Base-by-base conservation (phyloP, 2,888 invertebrate genomes). In the Nemurella pictetii region DNA sequence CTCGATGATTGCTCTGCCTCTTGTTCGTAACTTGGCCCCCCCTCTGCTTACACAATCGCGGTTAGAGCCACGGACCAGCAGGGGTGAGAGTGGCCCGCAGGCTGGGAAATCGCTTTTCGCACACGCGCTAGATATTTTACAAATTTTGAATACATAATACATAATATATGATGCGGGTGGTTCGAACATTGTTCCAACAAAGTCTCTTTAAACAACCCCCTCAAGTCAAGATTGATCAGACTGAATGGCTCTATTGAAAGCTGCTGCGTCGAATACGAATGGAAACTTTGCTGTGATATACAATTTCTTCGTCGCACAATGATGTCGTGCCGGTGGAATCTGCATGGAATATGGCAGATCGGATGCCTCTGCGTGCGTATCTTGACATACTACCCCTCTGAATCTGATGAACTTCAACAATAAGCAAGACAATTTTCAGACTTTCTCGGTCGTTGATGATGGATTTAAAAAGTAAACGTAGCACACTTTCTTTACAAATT, bases 141-240 rank as follows among this genome's bases (percentile, higher is more conserved):
- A 81, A 30, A 81, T 35, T 78, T 30, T 81, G 80, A 81, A 81
- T 81, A 81, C 30, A 35, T 81, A 81, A 81, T 81, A 81, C 30
- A 35, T 81, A 81, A 81, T 81, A 26, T 26, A 81, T 81, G 32
- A 26, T 81, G 80, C 80, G 80, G 32, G 80, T n/a, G 32, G 80
- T 81, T 25, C 20, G 2, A 35, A 81, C 80, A 81, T 81, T 81
- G 80, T 81, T 81, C 80, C 27, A 36, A 26, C 80, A 78, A 29
- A 78, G 30, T 30, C 30, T 78, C 30, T 35, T 81, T 32, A 81
- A 81, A n/a, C 35, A 35, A 12, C 35, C 80, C 26, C 75, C 75
- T 27, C 35, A 25, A 35, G 35, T 81, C 80, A 81, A 81, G 80
- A 81, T 81, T 81, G 80, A 81, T 81, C 80, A 81, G 35, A 36